Evolutionary conservation across 2,113 vertebrate genomes (phyloP), one percentile per base, ranked within the genome.

Genomic region (Rissa tridactyla): DNA sequence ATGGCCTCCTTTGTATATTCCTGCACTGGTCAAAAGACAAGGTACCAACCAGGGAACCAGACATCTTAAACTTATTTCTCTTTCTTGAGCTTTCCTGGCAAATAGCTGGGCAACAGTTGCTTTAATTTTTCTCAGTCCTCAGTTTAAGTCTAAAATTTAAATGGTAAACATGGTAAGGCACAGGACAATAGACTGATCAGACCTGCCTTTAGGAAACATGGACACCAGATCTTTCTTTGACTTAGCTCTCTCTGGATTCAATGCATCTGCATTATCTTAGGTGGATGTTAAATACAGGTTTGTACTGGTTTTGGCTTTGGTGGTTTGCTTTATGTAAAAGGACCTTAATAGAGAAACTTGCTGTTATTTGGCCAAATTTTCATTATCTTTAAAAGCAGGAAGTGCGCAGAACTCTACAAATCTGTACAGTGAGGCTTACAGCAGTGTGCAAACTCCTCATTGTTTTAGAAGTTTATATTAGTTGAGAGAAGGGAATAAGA

Each of bases 281-380:
- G 8, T 54, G 17, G 51, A 40, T 68, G 30, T 57, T 62, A 64
- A 84, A 68, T 36, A 26, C 0, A 6, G 3, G 1, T 54, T 77
- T 46, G 8, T 27, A 40, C 1, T 4, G 2, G 0, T 51, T 88
- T 61, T 36, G 9, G 3, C 13, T 57, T 52, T 36, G 8, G 6
- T 30, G 13, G 9, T 61, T 91, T 70, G 36, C 46, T 61, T 55
- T 62, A 40, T 30, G 6, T 30, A 36, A 71, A 68, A 93, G 23
- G 22, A 60, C 9, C 5, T 82, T 32, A 40, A 42, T 3, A 49
- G 36, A 44, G 21, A 86, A 78, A n/a, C 20, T 70, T 84, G 3
- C 20, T 49, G 23, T 14, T 69, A 30, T 42, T 54, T 73, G 29
- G 11, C 3, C 25, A 19, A 13, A 26, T 22, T 65, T 68, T 54